Conservation (phyloP, 2,113 vertebrate species). For the Rhinichthys klamathensis region DNA sequence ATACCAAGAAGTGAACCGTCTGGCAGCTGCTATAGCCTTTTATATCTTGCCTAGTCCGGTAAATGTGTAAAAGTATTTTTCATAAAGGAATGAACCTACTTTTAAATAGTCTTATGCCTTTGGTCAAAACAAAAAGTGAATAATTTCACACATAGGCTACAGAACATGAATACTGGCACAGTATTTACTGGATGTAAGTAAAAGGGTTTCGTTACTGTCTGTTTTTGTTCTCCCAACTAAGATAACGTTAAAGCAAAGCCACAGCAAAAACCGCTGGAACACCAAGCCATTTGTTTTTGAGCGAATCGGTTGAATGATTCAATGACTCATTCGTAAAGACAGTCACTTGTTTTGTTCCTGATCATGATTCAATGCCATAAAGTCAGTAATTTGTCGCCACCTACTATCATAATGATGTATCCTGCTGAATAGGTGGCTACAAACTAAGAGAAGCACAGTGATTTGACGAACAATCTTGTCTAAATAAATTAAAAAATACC, state of each 20-base stretch:
- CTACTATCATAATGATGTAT: not conserved
- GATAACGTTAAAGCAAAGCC: not conserved
- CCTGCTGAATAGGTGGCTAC: too few species aligned
- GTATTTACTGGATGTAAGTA: not conserved
- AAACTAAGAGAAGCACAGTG: too few species aligned
- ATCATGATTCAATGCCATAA: not conserved
- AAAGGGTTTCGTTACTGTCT: not conserved
- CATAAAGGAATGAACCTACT: not conserved
- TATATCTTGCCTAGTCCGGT: not conserved
- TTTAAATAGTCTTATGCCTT: not conserved
- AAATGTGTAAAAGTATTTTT: not conserved
- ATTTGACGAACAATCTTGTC: not conserved
- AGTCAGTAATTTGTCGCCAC: not conserved
- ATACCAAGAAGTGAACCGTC: not conserved
- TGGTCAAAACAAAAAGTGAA: not conserved
- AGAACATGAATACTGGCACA: not conserved
- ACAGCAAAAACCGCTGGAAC: not conserved
- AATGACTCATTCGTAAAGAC: not conserved
- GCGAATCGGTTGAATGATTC: not conserved
- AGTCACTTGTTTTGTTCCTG: not conserved
- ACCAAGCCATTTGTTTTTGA: not conserved
- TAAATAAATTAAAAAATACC: not conserved
- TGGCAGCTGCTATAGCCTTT: not conserved
- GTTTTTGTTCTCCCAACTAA: not conserved
- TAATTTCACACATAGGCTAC: too few species aligned